Evolutionary conservation across 2,113 vertebrate genomes (phyloP).

Genomic region (Nerophis lumbriciformis): DNA sequence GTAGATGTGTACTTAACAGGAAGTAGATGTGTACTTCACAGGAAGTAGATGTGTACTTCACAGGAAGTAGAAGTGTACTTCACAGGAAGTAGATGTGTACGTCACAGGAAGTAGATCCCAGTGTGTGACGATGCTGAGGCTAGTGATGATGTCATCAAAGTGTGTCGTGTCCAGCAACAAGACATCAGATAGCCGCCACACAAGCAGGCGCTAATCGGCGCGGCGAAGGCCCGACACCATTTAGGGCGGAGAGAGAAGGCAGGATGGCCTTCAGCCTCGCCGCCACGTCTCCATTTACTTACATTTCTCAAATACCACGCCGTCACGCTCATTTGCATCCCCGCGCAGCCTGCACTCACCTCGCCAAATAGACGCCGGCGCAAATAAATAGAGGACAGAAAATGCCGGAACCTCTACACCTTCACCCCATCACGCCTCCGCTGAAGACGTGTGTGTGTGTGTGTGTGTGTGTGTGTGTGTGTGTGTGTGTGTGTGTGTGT

Average conservation of each 20-base stretch:
- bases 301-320: slow-evolving; percentile 11
- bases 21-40: too few species aligned
- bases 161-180: too few species aligned
- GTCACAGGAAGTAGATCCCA: too few species aligned
- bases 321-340: slow-evolving; percentile 4
- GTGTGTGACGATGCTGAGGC: too few species aligned
- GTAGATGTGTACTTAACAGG: too few species aligned
- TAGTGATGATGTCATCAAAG: too few species aligned
- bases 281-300: slow-evolving; percentile 2
- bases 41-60: too few species aligned
- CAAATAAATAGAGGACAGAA: slow-evolving; percentile 1
- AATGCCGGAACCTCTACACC: background rate
- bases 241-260: slow-evolving; percentile 49
- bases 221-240: slow-evolving; percentile 67
- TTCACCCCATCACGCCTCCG: background rate
- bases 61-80: too few species aligned
- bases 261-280: background rate
- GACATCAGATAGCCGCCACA: slow-evolving; percentile 42
- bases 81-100: too few species aligned
- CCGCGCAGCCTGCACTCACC: background rate
- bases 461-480: background rate
- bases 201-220: slow-evolving; percentile 68
- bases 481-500: too few species aligned
- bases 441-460: background rate
- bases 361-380: background rate